These are phyloP conservation scores for Cheirogaleus medius DNA, from an alignment of 2,113 vertebrate species.

Conservation along the genomic window DNA sequence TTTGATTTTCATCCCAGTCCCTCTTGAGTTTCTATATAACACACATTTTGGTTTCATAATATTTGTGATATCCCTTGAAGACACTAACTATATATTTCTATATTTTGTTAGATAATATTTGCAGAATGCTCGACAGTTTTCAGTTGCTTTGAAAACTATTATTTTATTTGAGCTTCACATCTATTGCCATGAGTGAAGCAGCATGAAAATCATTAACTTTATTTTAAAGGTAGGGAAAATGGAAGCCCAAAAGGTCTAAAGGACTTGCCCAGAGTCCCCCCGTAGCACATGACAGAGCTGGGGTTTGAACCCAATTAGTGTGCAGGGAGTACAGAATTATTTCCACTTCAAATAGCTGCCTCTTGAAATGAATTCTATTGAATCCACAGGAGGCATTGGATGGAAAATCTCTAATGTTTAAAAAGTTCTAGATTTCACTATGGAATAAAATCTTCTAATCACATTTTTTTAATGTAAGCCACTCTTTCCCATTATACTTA, in stretches of 20 bases:
- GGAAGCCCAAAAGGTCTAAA: background rate
- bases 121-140: background rate
- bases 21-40: background rate
- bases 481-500: conserved; percentile 44
- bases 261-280: background rate
- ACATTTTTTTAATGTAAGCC: conserved; percentile 39
- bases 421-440: background rate
- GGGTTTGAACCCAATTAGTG: background rate
- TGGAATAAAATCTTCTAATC: background rate
- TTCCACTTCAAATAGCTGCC: background rate
- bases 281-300: background rate
- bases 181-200: background rate
- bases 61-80: conserved; percentile 6
- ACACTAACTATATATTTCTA: background rate
- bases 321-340: background rate
- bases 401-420: conserved; percentile 28
- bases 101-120: conserved; percentile 22
- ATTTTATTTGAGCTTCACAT: background rate
- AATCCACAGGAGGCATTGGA: conserved; percentile 18
- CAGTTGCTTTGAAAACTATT: background rate
- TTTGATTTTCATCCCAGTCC: background rate
- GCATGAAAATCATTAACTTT: background rate
- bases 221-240: background rate
- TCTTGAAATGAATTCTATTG: conserved; percentile 47
- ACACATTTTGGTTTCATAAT: conserved; percentile 17